Conservation (phyloP, 2,797 vertebrate genomes). For the Psittacula echo region DNA sequence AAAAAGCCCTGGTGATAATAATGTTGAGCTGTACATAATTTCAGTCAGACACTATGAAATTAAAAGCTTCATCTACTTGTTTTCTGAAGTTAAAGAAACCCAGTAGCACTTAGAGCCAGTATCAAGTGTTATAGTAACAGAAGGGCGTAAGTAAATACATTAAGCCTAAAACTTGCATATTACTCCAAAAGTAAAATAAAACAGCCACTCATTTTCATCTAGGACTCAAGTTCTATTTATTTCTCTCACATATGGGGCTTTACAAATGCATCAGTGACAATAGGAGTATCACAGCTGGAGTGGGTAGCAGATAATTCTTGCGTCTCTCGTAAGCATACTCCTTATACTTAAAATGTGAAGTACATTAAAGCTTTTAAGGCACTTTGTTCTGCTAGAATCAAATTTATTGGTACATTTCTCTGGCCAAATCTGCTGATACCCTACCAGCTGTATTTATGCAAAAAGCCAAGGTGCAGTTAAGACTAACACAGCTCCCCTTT, state of each 20-base stretch:
- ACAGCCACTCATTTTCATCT: background rate
- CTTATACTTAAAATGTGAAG: background rate
- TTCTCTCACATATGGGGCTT: slow-evolving; percentile 14
- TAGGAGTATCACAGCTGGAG: slow-evolving; percentile 15
- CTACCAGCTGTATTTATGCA: background rate
- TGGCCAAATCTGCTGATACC: background rate
- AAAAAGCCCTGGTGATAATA: background rate
- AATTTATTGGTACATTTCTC: background rate
- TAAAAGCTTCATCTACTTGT: background rate
- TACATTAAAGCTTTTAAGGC: background rate
- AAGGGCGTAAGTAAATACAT: background rate
- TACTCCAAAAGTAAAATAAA: background rate
- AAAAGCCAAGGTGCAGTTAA: background rate
- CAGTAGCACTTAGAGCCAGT: background rate
- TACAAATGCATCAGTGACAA: background rate
- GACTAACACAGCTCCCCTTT: background rate
- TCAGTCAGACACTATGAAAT: background rate
- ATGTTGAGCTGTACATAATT: background rate
- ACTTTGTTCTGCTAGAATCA: background rate
- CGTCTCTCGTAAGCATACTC: slow-evolving; percentile 5
- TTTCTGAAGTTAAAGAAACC: background rate
- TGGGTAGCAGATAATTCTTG: background rate
- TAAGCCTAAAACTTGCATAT: background rate
- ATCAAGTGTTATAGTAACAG: accelerated
- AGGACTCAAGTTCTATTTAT: background rate